phyloP scores from a whole-genome alignment of 2,797 vertebrate species.

The Coendou prehensilis region DNA sequence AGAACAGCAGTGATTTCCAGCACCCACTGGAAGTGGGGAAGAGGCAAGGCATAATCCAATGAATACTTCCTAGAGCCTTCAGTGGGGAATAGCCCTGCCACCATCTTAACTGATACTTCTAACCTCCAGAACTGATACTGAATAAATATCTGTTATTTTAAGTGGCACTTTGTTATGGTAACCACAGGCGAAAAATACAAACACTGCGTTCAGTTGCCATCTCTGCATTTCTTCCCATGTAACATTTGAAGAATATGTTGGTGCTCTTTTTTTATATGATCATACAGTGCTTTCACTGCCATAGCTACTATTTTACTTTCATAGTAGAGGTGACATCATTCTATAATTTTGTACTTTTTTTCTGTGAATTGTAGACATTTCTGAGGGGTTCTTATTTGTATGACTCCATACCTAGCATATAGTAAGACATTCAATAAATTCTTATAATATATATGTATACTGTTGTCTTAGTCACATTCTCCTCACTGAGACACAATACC shows the following conservation, averaged over 20 bases:
- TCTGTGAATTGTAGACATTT: neutral
- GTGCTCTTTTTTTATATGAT: neutral
- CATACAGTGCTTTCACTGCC: neutral
- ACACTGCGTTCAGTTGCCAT: neutral
- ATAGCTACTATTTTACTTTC: neutral
- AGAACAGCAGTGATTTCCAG: neutral
- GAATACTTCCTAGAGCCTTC: neutral
- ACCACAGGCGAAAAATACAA: neutral
- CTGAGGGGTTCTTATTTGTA: neutral
- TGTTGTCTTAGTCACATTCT: neutral
- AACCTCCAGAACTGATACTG: neutral
- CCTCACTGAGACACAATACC: neutral
- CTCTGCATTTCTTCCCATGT: neutral
- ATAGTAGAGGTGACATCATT: neutral
- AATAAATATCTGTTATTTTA: constrained; percentile 2
- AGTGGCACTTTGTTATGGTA: neutral
- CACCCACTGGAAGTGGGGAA: neutral
- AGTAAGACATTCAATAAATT: neutral
- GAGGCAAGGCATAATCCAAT: neutral
- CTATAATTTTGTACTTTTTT: neutral
- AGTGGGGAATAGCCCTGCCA: neutral
- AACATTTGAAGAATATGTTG: neutral
- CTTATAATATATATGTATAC: neutral
- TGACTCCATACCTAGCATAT: neutral
- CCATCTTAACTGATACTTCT: neutral